Conservation (phyloP, 2,888 invertebrate genomes). For the Meganola albula region DNA sequence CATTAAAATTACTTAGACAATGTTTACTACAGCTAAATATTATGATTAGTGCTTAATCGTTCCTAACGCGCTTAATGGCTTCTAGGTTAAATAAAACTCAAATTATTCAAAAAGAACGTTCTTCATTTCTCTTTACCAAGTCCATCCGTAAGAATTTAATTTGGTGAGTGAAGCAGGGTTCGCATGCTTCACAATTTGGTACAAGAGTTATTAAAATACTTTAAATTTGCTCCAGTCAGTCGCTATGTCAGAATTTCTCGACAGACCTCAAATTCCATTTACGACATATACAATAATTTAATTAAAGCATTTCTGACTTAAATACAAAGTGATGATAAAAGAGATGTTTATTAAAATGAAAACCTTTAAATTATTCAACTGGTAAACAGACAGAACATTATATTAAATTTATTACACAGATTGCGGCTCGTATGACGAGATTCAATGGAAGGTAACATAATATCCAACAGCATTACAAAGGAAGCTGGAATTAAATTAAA, state of each 20-base stretch:
- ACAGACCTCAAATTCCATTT: constrained; percentile 24
- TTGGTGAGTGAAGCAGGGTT: constrained; percentile 20
- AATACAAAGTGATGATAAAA: constrained; percentile 18
- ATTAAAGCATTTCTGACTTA: constrained; percentile 39
- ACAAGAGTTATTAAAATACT: constrained; percentile 57
- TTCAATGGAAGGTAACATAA: constrained; percentile 38
- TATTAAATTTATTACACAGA: constrained; percentile 9
- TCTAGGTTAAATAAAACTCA: too few species aligned
- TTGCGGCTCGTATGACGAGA: constrained; percentile 17
- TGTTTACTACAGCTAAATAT: too few species aligned
- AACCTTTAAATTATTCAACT: constrained; percentile 13
- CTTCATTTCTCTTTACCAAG: too few species aligned
- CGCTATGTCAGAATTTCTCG: constrained; percentile 22
- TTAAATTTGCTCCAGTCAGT: constrained; percentile 34
- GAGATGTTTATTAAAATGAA: constrained; percentile 18
- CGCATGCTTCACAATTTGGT: constrained; percentile 27
- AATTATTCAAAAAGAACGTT: too few species aligned
- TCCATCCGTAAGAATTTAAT: constrained; percentile 39
- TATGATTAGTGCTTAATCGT: too few species aligned
- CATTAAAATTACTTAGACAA: neutral
- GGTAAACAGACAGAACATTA: constrained; percentile 1
- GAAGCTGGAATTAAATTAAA: constrained; percentile 67
- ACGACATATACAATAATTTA: constrained; percentile 40
- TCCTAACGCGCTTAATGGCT: too few species aligned
- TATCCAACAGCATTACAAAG: constrained; percentile 48